Evolutionary conservation across 1,140 invertebrate genomes (phyloP), one percentile per base, ranked within the genome.

Genomic region (Lasioglossum albipes): DNA sequence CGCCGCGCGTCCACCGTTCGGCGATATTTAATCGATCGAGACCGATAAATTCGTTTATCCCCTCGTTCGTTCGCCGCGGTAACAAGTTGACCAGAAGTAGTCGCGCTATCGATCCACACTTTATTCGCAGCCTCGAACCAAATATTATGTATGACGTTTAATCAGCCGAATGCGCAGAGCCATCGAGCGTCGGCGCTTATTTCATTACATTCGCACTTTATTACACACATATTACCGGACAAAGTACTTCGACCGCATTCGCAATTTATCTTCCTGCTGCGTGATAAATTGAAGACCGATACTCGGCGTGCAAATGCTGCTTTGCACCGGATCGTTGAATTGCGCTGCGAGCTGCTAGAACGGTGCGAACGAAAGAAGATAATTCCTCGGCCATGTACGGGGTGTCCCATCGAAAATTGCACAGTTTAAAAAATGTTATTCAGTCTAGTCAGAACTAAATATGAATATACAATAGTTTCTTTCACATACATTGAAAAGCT

Each of bases 141-240:
- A 81, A 70, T 70, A 81, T 70, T 27, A 31, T 22, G 54, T 22
- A 64, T 16, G 22, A 45, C 61, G 42, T 65, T 69, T 77, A 65
- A 77, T 77, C 57, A 71, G 10, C 16, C 66, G 74, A 65, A 54
- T 6, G 45, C 62, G 66, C 27, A 20, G 20, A n/a, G 6, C 7
- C 45, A n/a, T 31, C 54, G 70, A 59, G 49, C 79, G 42, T n/a
- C 22, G 64, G 36, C 36, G 22, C 31, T 65, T 59, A 70, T 81
- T 77, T 52, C 79, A 70, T 81, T 81, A 64, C 79, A 66, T 57
- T 69, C 49, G 59, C 67, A 64, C 79, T 70, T 77, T 70, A 65
- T 81, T 81, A 71, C 61, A 54, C 74, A 59, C 65, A 45, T 64
- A 81, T 75, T 75, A 64, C 57, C 57, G n/a, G 45, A 65, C 79